Conservation (phyloP, 2,113 vertebrate genomes). For the Piprites chloris region DNA sequence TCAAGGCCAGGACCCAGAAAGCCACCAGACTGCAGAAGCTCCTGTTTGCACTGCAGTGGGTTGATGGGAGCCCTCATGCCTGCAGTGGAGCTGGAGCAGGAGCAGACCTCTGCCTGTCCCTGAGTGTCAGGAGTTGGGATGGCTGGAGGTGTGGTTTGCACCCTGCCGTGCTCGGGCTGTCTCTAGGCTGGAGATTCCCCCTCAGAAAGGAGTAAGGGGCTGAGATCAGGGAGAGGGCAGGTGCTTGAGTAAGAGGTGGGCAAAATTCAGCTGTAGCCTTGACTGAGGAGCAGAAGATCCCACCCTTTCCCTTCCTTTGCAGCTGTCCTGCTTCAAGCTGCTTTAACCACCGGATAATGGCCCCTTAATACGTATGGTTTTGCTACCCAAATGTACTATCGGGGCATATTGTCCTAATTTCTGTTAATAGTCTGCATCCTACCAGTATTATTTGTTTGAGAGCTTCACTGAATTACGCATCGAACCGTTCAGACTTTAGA, state of each 20-base stretch:
- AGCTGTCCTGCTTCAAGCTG: neutral
- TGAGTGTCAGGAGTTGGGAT: too few species aligned
- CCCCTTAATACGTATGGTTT: neutral
- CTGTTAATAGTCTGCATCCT: slow-evolving; percentile 59
- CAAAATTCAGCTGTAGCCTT: neutral
- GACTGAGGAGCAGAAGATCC: neutral
- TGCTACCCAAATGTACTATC: neutral
- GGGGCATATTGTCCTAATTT: slow-evolving; percentile 56
- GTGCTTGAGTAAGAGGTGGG: neutral
- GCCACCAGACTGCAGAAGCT: neutral
- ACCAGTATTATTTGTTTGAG: slow-evolving; percentile 68
- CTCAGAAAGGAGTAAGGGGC: neutral
- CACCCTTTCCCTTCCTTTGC: neutral
- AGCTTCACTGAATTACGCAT: neutral
- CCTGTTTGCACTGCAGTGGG: accelerated
- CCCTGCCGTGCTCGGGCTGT: accelerated
- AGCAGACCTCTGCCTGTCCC: neutral
- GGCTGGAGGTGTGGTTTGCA: neutral
- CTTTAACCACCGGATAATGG: neutral
- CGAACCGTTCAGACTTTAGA: neutral
- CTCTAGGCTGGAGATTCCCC: neutral
- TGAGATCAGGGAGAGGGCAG: accelerated
- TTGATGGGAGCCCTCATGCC: neutral
- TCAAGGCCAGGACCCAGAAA: neutral
- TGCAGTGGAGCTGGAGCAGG: neutral